Evolutionary conservation across 2,113 vertebrate genomes (phyloP).

Genomic region (Ictidomys tridecemlineatus): DNA sequence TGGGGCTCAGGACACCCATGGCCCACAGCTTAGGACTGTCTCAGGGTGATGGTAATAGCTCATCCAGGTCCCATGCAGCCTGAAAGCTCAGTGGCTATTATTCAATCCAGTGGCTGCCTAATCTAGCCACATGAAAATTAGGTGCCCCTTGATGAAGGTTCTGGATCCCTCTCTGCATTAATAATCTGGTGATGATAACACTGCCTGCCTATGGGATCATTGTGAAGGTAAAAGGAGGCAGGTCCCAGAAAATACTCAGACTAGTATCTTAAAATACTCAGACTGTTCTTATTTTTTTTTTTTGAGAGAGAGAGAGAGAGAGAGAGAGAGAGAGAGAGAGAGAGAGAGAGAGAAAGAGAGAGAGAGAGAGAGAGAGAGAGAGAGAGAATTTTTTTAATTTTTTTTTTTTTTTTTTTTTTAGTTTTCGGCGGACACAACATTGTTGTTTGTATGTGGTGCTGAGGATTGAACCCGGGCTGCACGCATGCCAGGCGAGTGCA

Average conservation of each 20-base stretch:
- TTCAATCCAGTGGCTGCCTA: neutral
- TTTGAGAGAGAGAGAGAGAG: no score
- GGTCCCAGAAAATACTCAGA: neutral
- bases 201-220: no score
- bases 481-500: no score
- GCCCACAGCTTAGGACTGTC: no score
- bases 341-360: no score
- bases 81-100: neutral
- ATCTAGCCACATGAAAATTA: neutral
- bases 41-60: neutral
- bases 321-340: no score
- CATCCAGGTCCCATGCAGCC: accelerated
- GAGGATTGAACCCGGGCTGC: no score
- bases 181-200: neutral
- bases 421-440: no score
- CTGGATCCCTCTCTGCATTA: neutral
- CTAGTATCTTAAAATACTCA: neutral
- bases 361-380: no score
- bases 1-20: neutral
- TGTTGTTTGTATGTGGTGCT: no score
- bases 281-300: neutral
- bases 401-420: no score
- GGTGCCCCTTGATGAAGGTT: neutral
- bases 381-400: no score
- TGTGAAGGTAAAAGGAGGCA: neutral